Percentiles rank a stretch among this genome's conserved stretches.
phyloP scores from a whole-genome alignment of 2,113 vertebrate genomes.

The Solea solea region DNA sequence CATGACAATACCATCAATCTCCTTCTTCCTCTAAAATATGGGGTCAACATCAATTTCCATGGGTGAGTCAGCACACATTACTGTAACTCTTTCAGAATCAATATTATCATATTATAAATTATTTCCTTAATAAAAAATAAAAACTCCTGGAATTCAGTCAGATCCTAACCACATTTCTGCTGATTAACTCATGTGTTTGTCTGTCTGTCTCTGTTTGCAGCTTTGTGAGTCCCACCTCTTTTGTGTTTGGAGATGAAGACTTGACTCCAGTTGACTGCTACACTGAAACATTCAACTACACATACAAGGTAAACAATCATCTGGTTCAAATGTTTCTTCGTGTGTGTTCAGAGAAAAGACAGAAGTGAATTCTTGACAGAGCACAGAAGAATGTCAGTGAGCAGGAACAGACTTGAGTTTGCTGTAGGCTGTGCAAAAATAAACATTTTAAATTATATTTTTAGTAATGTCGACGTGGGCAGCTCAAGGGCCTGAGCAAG shows the following conservation, averaged over 20 bases:
- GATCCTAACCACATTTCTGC: background rate
- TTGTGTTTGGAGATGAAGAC: slow-evolving; percentile 86
- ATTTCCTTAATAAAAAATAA: background rate
- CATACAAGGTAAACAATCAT: slow-evolving; percentile 82
- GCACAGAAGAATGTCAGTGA: no score
- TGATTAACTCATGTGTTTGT: background rate
- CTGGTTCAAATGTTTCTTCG: background rate
- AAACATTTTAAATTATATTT: background rate
- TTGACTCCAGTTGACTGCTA: slow-evolving; percentile 80
- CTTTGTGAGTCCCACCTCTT: slow-evolving; percentile 86
- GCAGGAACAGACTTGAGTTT: no score
- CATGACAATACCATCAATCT: slow-evolving; percentile 82
- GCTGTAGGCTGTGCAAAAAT: background rate
- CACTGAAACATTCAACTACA: slow-evolving; percentile 89
- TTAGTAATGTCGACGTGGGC: no score
- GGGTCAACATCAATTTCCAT: slow-evolving; percentile 83
- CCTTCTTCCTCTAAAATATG: slow-evolving; percentile 86
- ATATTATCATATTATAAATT: background rate
- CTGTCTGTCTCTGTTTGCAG: slow-evolving; percentile 66
- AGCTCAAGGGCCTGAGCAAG: no score
- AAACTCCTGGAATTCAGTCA: background rate
- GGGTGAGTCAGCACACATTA: slow-evolving; percentile 84
- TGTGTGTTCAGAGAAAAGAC: background rate
- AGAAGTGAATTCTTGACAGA: no score
- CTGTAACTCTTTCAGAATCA: background rate